Evolutionary conservation across 2,888 invertebrate genomes (phyloP).

Genomic region (Alcis repandata): DNA sequence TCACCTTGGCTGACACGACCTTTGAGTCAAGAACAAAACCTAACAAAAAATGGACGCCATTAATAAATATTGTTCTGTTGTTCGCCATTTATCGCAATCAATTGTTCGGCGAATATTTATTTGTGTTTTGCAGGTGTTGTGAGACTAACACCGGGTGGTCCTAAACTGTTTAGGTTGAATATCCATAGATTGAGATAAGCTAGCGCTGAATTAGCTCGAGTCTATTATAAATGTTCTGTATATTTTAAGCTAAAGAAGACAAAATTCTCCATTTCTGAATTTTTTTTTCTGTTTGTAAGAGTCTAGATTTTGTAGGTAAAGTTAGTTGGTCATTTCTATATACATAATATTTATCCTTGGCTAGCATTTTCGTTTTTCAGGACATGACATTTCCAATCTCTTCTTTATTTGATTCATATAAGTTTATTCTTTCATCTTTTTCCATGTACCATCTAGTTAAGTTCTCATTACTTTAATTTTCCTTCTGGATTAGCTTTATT

Average conservation of each 20-base stretch:
- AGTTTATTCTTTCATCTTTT: no score
- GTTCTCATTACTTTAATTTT: no score
- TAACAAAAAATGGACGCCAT: constrained; percentile 46
- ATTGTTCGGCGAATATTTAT: constrained; percentile 49
- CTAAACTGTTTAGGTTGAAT: constrained; percentile 6
- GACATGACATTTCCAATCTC: no score
- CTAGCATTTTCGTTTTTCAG: no score
- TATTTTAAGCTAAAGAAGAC: neutral
- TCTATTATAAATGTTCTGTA: neutral
- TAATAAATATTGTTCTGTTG: constrained; percentile 49
- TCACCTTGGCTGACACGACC: constrained; percentile 29
- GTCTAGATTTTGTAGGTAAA: no score
- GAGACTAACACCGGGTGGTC: constrained; percentile 24
- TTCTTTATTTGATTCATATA: no score
- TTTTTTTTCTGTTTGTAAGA: no score
- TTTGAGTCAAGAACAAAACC: constrained; percentile 17
- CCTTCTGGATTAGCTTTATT: no score
- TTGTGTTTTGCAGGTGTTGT: constrained; percentile 38
- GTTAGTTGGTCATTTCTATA: no score
- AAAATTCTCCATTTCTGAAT: no score
- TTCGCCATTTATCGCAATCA: constrained; percentile 43
- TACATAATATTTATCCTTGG: no score
- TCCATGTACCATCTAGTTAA: no score
- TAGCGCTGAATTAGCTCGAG: constrained; percentile 2
- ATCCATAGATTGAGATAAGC: constrained; percentile 20